Evolutionary conservation across 1,140 invertebrate genomes (phyloP), one percentile per base, ranked within the genome.

Genomic region (Scaptomyza pallida): DNA sequence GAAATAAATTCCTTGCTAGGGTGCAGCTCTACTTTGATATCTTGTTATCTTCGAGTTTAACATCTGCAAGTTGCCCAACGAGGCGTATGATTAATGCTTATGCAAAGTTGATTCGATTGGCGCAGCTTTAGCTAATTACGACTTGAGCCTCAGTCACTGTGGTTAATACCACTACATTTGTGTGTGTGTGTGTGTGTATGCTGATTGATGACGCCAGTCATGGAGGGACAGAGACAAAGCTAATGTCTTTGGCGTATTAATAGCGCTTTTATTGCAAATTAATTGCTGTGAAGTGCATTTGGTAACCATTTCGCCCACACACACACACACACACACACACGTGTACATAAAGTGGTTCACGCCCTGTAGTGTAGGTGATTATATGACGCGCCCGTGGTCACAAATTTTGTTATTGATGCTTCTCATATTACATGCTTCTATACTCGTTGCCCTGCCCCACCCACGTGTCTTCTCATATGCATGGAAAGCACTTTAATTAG

Each of bases 191-290:
- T 43, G 35, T 52, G 37, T 26, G 44, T 21, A 43, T 35, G 17
- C 70, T 67, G 63, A 78, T 65, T 76, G 72, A 85, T 86, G 65
- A 69, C 65, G 65, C 71, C 85, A 70, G 67, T 55, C 16, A 26
- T 44, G 21, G 9, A 52, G 9, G 33, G 8, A 50, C 52, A 50
- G 44, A 43, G 8, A 52, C 35, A 50, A 5, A 50, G 12, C 19
- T 8, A 13, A 15, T 12, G 23, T 13, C 13, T 21, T 35, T 37
- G 35, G 26, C 16, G 43, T 75, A 85, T 80, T 83, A 74, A 86
- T 77, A 77, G 72, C 60, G 80, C 69, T 85, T 85, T 86, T 86
- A 85, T 86, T 85, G 80, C 81, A 85, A 86, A 85, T 86, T 85
- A 86, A 85, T 85, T 85, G 81, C 81, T 74, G 70, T 85, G 65